phyloP scores from a whole-genome alignment of 2,113 vertebrate genomes.

The Oncorhynchus masou region DNA sequence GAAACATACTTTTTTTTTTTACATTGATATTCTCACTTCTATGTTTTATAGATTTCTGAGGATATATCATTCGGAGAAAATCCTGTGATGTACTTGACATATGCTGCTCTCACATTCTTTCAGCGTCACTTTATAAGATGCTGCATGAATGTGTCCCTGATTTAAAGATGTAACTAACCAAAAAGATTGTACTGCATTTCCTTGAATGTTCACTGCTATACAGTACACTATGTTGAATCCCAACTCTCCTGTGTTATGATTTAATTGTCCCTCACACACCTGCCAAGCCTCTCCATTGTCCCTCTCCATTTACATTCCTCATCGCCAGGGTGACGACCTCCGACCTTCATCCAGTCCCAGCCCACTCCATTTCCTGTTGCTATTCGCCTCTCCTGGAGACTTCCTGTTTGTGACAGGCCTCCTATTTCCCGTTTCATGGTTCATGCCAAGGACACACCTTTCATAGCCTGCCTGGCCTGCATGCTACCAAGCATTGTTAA shows the following conservation, averaged over 20 bases:
- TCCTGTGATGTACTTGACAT: no score
- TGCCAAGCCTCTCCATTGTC: conserved; percentile 70
- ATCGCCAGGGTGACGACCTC: conserved; percentile 57
- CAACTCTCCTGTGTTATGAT: conserved; percentile 11
- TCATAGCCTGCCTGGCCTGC: conserved; percentile 10
- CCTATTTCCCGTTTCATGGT: conserved; percentile 66
- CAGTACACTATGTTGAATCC: conserved; percentile 22
- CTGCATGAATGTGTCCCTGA: not conserved
- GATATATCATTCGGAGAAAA: no score
- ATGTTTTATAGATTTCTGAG: not conserved
- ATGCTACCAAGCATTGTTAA: no score
- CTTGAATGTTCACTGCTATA: not conserved
- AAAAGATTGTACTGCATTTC: not conserved
- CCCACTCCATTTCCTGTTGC: conserved; percentile 74
- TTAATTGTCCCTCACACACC: conserved; percentile 62
- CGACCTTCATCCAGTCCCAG: conserved; percentile 61
- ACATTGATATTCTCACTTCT: not conserved
- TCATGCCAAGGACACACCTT: conserved; percentile 46
- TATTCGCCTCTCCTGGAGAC: conserved; percentile 69
- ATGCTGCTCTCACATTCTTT: not conserved
- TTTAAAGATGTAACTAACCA: not conserved
- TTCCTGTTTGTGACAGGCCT: conserved; percentile 77
- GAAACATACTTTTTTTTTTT: not conserved
- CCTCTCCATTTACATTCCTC: conserved; percentile 62
- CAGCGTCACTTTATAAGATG: not conserved